Evolutionary conservation across 2,888 invertebrate genomes (phyloP).

Genomic region (Cyclophora punctaria): DNA sequence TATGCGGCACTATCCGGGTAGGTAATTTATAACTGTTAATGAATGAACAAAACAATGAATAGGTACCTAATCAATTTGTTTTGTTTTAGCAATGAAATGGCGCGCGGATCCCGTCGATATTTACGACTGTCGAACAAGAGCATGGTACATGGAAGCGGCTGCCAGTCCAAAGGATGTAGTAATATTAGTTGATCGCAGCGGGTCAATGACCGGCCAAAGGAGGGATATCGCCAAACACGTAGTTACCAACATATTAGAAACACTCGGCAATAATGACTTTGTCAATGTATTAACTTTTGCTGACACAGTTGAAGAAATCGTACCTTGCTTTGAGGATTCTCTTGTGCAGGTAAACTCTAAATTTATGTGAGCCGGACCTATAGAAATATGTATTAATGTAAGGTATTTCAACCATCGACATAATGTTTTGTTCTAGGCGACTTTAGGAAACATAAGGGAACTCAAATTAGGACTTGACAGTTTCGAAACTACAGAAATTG

Average conservation of each 20-base stretch:
- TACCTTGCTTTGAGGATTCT: constrained; percentile 91
- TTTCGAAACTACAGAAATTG: constrained; percentile 89
- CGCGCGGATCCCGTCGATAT: constrained; percentile 88
- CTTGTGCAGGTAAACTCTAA: constrained; percentile 84
- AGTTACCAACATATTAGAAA: constrained; percentile 92
- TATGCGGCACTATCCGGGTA: constrained; percentile 96
- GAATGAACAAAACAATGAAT: neutral
- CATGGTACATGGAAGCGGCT: constrained; percentile 98
- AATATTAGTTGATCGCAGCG: constrained; percentile 90
- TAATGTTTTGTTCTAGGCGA: constrained; percentile 78
- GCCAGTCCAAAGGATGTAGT: constrained; percentile 96
- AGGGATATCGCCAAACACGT: constrained; percentile 93
- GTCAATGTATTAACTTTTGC: constrained; percentile 97
- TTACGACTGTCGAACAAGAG: constrained; percentile 94
- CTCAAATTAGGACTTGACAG: constrained; percentile 86
- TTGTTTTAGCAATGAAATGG: constrained; percentile 82
- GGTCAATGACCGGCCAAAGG: constrained; percentile 92
- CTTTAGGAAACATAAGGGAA: constrained; percentile 87
- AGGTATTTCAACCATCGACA: too few species aligned
- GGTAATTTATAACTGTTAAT: constrained; percentile 6
- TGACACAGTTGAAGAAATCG: constrained; percentile 84
- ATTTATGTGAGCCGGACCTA: neutral
- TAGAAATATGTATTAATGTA: too few species aligned
- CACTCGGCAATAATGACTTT: constrained; percentile 97
- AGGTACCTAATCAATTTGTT: neutral